phyloP scores from a whole-genome alignment of 2,888 invertebrate species.

The Drosophila testacea region DNA sequence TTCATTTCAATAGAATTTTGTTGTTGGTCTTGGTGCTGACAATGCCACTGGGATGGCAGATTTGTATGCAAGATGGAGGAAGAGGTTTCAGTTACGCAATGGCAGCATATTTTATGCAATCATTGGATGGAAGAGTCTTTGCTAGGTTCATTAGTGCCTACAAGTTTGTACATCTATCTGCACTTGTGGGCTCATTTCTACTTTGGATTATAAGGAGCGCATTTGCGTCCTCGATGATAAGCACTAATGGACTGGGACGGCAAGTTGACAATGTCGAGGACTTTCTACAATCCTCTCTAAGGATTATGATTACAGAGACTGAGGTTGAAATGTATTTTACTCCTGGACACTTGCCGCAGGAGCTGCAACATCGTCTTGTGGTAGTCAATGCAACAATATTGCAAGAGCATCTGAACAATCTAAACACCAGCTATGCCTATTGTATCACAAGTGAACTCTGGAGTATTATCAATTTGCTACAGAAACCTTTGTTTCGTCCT shows the following conservation, averaged over 20 bases:
- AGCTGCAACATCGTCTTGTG: constrained; percentile 40
- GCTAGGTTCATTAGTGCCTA: constrained; percentile 20
- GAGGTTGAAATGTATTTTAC: constrained; percentile 57
- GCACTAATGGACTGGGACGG: not conserved
- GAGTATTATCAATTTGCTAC: constrained; percentile 21
- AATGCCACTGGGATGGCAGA: constrained; percentile 42
- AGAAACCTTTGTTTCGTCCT: constrained; percentile 24
- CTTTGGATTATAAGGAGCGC: constrained; percentile 46
- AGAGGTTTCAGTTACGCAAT: constrained; percentile 30
- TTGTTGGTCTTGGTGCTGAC: constrained; percentile 10
- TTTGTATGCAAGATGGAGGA: constrained; percentile 8
- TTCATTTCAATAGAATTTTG: not conserved
- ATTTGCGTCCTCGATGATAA: constrained; percentile 40
- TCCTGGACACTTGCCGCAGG: constrained; percentile 28
- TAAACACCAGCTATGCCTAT: constrained; percentile 62
- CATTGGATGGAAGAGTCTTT: constrained; percentile 20
- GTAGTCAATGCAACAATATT: constrained; percentile 49
- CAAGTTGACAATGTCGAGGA: constrained; percentile 38
- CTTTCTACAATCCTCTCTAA: constrained; percentile 32
- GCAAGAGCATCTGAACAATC: constrained; percentile 28
- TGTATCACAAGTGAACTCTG: constrained; percentile 25
- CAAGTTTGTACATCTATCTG: constrained; percentile 42
- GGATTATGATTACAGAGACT: constrained; percentile 48
- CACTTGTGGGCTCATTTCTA: constrained; percentile 31
- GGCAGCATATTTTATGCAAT: constrained; percentile 29